These are phyloP conservation scores for Dissostichus mawsoni DNA, from an alignment of 2,113 vertebrate genomes.

Conservation along the genomic window DNA sequence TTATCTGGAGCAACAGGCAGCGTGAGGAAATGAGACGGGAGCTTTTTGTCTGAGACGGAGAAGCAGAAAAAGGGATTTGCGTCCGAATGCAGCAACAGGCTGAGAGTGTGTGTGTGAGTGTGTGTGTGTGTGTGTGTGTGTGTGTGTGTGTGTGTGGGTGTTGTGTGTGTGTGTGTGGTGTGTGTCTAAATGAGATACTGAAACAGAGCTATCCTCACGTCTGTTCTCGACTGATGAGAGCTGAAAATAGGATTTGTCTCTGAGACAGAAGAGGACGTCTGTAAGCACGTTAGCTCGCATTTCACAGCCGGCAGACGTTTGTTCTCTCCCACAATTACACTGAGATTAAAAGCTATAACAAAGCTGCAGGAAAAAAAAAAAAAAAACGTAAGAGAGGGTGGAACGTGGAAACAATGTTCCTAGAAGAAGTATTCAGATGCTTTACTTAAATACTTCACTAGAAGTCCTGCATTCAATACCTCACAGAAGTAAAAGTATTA, in stretches of 20 bases:
- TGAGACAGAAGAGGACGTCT: conserved; percentile 64
- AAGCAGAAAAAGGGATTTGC: conserved; percentile 77
- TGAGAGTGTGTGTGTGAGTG: conserved; percentile 29
- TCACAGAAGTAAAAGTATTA: background rate
- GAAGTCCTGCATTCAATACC: too few species aligned
- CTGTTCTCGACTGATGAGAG: conserved; percentile 66
- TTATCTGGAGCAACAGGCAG: conserved; percentile 72
- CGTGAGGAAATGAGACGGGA: conserved; percentile 62
- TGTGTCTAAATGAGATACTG: conserved; percentile 52
- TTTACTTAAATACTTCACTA: background rate
- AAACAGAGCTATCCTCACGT: conserved; percentile 62
- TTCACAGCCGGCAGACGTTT: conserved; percentile 62
- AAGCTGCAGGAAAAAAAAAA: background rate
- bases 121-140: conserved; percentile 37
- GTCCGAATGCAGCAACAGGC: conserved; percentile 70
- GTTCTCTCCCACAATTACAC: conserved; percentile 47
- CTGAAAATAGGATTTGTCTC: conserved; percentile 76
- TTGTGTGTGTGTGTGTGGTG: conserved; percentile 12
- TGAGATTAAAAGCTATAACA: conserved; percentile 44
- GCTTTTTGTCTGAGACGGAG: conserved; percentile 63
- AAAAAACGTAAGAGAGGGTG: conserved; percentile 7
- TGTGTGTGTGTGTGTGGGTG: conserved; percentile 30
- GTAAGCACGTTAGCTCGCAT: conserved; percentile 68
- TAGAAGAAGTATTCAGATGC: background rate
- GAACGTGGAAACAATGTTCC: background rate